Conservation (phyloP, 2,888 invertebrate genomes). For the Leptogaster cylindrica region DNA sequence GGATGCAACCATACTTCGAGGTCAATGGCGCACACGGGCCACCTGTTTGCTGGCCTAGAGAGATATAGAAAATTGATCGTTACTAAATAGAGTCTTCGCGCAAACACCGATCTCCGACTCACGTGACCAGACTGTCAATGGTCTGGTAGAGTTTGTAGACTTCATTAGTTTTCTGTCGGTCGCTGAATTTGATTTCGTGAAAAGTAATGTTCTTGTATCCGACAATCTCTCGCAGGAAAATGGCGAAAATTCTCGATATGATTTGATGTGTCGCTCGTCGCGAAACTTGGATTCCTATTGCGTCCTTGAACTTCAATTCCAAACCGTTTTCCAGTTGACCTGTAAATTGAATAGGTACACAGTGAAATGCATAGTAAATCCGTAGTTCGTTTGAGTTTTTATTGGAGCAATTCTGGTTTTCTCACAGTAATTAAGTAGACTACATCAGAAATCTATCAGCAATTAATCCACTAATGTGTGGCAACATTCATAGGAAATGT, state of each 20-base stretch:
- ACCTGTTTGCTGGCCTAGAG: slow-evolving; percentile 53
- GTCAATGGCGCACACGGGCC: slow-evolving; percentile 67
- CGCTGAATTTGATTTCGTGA: slow-evolving; percentile 52
- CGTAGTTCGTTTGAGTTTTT: background rate
- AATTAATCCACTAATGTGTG: background rate
- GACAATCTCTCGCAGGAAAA: slow-evolving; percentile 65
- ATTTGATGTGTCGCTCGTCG: slow-evolving; percentile 66
- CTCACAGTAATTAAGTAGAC: background rate
- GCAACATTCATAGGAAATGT: background rate
- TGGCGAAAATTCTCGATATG: slow-evolving; percentile 66
- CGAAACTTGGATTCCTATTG: slow-evolving; percentile 64
- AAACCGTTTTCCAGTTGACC: slow-evolving; percentile 14
- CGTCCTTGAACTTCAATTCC: slow-evolving; percentile 21
- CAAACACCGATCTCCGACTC: slow-evolving; percentile 32
- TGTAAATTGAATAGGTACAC: slow-evolving; percentile 10
- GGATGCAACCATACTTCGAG: slow-evolving; percentile 75
- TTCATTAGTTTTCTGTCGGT: slow-evolving; percentile 38
- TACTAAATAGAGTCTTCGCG: too few species aligned
- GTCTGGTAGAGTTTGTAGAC: slow-evolving; percentile 34
- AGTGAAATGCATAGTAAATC: background rate
- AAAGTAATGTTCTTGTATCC: slow-evolving; percentile 63
- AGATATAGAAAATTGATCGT: slow-evolving; percentile 36
- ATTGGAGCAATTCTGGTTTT: background rate
- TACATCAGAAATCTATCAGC: background rate
- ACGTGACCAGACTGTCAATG: slow-evolving; percentile 33